Evolutionary conservation across 2,888 invertebrate species (phyloP).

Genomic region (Caradrina clavipalpis): DNA sequence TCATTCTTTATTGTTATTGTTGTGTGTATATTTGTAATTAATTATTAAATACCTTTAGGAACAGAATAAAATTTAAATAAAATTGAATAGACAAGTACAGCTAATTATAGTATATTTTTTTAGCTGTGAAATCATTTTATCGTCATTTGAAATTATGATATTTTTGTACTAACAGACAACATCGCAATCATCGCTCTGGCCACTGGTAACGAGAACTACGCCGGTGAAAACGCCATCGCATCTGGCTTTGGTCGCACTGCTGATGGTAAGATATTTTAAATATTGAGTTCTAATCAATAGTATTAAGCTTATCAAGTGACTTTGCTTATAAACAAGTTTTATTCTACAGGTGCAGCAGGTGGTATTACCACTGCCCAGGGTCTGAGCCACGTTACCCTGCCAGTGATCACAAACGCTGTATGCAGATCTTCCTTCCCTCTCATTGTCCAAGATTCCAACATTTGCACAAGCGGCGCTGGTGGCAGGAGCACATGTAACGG

Average conservation of each 20-base stretch:
- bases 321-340: background rate
- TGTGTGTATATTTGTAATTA: too few species aligned
- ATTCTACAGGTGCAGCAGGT: constrained; percentile 9
- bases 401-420: constrained; percentile 28
- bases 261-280: constrained; percentile 61
- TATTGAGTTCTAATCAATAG: background rate
- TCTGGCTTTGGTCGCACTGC: constrained; percentile 76
- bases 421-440: constrained; percentile 32
- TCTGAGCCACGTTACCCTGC: constrained; percentile 26
- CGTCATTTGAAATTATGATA: background rate
- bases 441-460: constrained; percentile 62
- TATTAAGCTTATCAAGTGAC: background rate
- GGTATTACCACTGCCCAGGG: background rate
- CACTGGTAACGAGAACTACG: constrained; percentile 67
- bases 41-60: too few species aligned
- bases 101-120: background rate
- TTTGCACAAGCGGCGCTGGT: constrained; percentile 70
- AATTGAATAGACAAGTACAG: background rate
- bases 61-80: background rate
- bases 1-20: too few species aligned
- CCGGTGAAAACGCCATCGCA: constrained; percentile 69
- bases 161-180: constrained; percentile 49
- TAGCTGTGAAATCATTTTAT: too few species aligned
- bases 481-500: constrained; percentile 69
- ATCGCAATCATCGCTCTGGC: constrained; percentile 70